A percentile compares a stretch with the other conserved stretches of the same genome.
Conservation (phyloP, 2,888 invertebrate genomes). For the Lypha dubia region DNA sequence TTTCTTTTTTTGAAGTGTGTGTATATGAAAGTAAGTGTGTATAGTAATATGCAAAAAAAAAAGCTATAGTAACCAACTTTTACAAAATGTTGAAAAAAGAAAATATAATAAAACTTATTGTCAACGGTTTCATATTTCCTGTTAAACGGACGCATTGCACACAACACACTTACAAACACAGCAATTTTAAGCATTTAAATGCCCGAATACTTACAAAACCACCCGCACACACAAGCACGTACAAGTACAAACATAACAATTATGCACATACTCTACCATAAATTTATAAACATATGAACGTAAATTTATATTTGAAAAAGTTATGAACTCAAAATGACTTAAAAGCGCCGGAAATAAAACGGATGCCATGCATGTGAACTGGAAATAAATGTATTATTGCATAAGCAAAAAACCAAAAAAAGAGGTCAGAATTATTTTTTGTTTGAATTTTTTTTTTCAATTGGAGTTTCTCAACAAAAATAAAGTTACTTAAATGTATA, state of each 20-base stretch:
- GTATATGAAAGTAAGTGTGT: not conserved
- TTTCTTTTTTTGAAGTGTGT: not conserved
- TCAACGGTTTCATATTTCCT: slow-evolving; percentile 66
- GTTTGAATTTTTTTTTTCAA: slow-evolving; percentile 37
- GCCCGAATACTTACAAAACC: not conserved
- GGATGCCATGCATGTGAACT: slow-evolving; percentile 75
- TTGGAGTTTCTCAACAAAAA: slow-evolving; percentile 27
- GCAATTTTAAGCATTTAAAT: slow-evolving; percentile 44
- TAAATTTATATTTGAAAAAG: slow-evolving; percentile 74
- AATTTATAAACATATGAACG: not conserved
- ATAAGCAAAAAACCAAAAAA: slow-evolving; percentile 26
- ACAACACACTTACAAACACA: slow-evolving; percentile 42
- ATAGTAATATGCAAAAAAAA: slow-evolving; percentile 17
- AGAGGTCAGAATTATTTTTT: too few relatives aligned
- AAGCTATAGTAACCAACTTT: slow-evolving; percentile 25
- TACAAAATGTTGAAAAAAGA: slow-evolving; percentile 26
- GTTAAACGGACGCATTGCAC: slow-evolving; percentile 41
- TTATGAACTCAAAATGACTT: slow-evolving; percentile 74
- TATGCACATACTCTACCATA: not conserved
- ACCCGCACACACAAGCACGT: not conserved
- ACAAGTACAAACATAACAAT: not conserved
- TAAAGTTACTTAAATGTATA: slow-evolving; percentile 5
- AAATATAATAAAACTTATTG: slow-evolving; percentile 59
- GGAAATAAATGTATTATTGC: slow-evolving; percentile 57
- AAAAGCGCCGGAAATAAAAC: slow-evolving; percentile 77